phyloP scores from a whole-genome alignment of 2,797 vertebrate genomes.

The Pseudotriccus pelzelni region DNA sequence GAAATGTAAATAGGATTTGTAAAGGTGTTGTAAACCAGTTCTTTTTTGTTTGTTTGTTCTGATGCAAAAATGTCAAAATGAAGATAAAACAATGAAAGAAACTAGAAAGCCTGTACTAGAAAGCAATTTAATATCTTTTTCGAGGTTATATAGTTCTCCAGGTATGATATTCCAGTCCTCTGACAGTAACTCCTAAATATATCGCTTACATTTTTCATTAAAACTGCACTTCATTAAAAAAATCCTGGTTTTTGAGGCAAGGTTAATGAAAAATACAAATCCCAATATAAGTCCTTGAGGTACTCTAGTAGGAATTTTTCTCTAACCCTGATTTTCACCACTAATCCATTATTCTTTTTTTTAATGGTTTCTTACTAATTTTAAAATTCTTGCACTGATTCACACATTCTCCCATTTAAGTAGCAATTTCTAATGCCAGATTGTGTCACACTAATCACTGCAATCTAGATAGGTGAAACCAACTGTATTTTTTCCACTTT shows the following conservation, averaged over 20 bases:
- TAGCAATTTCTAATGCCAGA: not conserved
- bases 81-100: not conserved
- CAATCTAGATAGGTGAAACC: not conserved
- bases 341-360: not conserved
- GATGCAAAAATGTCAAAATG: not conserved
- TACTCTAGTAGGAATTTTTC: not conserved
- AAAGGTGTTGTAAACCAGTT: not conserved
- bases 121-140: not conserved
- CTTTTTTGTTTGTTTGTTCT: not conserved
- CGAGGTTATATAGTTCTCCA: not conserved
- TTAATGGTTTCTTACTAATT: not conserved
- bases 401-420: not conserved
- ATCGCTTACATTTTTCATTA: not conserved
- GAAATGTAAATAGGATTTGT: not conserved
- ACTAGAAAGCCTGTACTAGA: not conserved
- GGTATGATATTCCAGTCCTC: not conserved
- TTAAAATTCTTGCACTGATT: not conserved
- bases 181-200: not conserved
- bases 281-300: not conserved
- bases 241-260: not conserved
- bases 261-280: not conserved
- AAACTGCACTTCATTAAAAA: not conserved
- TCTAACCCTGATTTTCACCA: not conserved
- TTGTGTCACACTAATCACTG: fast-evolving
- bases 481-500: not conserved